Base-by-base conservation (phyloP, 2,888 invertebrate genomes). In the Drosophila crucigera region DNA sequence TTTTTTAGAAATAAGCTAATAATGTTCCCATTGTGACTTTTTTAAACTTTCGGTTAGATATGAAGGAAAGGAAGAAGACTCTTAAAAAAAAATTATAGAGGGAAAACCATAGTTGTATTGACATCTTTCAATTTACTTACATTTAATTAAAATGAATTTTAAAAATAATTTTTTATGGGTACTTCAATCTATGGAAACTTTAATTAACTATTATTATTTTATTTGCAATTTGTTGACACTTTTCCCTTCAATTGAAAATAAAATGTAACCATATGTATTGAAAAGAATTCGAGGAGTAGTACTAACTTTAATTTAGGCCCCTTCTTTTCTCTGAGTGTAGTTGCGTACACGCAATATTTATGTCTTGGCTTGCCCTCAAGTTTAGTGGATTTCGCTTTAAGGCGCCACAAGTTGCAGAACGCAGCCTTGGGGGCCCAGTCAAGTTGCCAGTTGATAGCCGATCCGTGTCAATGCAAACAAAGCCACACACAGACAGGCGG, bases 401-500 rank as follows among this genome's bases (percentile, higher is more conserved):
- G 70, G 76, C 66, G 73, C 88, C 72, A 72, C 84, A 82, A 82
- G 89, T 84, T 79, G 66, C 56, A 43, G 41, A 28, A 55, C 55
- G 47, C 50, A 53, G 73, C 80, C 69, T 58, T 53, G 54, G 70
- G 62, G 59, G 43, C 69, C 47, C 70, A 71, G 77, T 67, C 74
- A 82, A 84, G 76, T 73, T 72, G 74, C 65, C 75, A 80, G 68
- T 61, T 73, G 90, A 80, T 82, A 76, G 74, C 68, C 80, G 85
- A 78, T 75, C 68, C 76, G 61, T 82, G 85, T 82, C 83, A 84
- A 84, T 83, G 85, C 80, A 90, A 88, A 90, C 85, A 90, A 77
- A 68, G 71, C 59, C 56, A 60, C 30, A 37, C 31, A 19, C 11
- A 61, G 25, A 30, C 10, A 62, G 65, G 4, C 50, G 25, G 63